Conservation (phyloP, 1,140 invertebrate genomes). For the Euschistus heros region DNA sequence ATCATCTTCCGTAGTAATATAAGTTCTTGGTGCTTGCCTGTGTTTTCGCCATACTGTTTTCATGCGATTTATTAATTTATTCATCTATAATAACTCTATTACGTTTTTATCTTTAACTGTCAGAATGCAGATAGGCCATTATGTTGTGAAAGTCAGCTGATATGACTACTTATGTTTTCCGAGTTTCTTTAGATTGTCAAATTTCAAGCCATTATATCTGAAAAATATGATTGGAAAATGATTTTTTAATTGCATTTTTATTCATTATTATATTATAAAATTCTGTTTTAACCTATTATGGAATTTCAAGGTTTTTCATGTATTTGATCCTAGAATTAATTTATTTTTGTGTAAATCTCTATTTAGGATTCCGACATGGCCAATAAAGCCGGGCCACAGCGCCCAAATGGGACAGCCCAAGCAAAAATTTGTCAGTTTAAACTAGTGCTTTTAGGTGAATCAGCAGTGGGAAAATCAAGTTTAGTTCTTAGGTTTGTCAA, state of each 20-base stretch:
- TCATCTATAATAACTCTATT: neutral
- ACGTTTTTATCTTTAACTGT: slow-evolving; percentile 6
- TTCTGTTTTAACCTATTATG: neutral
- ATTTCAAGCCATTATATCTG: too few relatives aligned
- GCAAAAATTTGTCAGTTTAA: slow-evolving; percentile 99
- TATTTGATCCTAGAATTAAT: neutral
- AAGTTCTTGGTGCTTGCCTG: too few relatives aligned
- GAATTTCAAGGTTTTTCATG: slow-evolving; percentile 2
- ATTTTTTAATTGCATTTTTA: too few relatives aligned
- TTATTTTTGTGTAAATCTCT: neutral
- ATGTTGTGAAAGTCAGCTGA: slow-evolving; percentile 17
- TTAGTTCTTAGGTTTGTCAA: slow-evolving; percentile 98
- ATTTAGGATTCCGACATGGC: slow-evolving; percentile 44
- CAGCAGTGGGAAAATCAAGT: slow-evolving; percentile 98
- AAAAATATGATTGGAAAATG: too few relatives aligned
- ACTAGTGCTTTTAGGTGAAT: slow-evolving; percentile 95
- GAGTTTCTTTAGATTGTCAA: too few relatives aligned
- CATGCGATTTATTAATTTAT: too few relatives aligned
- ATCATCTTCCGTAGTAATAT: too few relatives aligned
- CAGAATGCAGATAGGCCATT: slow-evolving; percentile 18
- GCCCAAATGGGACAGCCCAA: slow-evolving; percentile 82
- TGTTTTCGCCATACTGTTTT: too few relatives aligned
- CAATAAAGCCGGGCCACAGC: slow-evolving; percentile 64
- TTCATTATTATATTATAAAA: too few relatives aligned
- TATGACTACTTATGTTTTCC: slow-evolving; percentile 6